Base-by-base conservation (phyloP, 2,113 vertebrate species). In the Pipra filicauda region DNA sequence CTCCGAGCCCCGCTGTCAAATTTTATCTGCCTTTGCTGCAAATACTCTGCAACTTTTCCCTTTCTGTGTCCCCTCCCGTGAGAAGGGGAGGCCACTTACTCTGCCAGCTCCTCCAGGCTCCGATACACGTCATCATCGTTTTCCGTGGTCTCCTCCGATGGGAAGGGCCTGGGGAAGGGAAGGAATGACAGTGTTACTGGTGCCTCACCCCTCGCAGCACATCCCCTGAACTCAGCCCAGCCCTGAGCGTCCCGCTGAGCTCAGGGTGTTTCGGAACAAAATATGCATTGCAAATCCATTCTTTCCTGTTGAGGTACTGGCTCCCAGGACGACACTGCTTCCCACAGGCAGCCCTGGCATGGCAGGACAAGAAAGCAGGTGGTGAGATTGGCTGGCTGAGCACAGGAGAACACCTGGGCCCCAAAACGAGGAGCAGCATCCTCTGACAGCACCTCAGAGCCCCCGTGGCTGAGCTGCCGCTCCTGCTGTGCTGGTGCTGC, bases 101-200 rank as follows among this genome's bases (percentile, higher is more conserved):
- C 99, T 0, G 99, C 99, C 98, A 99, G 97, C 96, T 99, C 99
- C 97, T 99, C 99, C 98, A 99, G 95, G 97, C 99, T 99, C 64
- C 99, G 98, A 92, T 99, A 99, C 14, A 99, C 99, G 4, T 99
- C 99, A 14, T 99, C 99, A 6, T 99, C 99, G 5, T 99, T 99
- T 51, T 99, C 98, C 0, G 98, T 97, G 2, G 99, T 99, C 97
- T 99, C 99, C 96, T 99, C 99, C 0, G 99, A 99, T 1, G 99
- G 99, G 95, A 99, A 99, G 21, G 99, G 98, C 97, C 99, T 99
- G 95, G 8, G 22, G 39, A 71, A 94, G 61, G 74, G 58, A 74
- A 88, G 22, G 18, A 91, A 52, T 62, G 85, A 33, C 59, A 77
- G 44, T 1, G 6, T 88, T 58, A 85, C 0, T 44, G 65, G 35